Evolutionary conservation across 2,797 vertebrate species (phyloP).

Genomic region (Trichosurus vulpecula): DNA sequence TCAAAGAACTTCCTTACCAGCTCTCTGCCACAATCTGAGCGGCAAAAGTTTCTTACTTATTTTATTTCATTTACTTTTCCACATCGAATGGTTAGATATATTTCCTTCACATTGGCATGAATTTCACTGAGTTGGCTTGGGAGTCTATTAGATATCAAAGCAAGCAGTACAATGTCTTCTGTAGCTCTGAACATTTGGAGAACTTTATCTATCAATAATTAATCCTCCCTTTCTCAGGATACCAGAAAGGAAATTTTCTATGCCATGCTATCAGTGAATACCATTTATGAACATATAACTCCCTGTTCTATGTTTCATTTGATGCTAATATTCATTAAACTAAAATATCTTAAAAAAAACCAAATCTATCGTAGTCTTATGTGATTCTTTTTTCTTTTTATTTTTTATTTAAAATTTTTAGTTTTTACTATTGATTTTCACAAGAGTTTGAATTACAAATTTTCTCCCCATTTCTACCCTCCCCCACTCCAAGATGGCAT

Average conservation of each 20-base stretch:
- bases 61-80: neutral
- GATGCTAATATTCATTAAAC: neutral
- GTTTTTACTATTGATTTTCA: no score
- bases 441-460: no score
- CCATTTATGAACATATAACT: neutral
- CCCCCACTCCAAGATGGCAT: no score
- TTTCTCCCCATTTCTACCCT: no score
- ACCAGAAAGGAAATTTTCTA: neutral
- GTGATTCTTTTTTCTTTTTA: neutral
- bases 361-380: neutral
- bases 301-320: neutral
- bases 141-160: neutral
- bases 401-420: no score
- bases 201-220: neutral
- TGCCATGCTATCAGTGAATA: neutral
- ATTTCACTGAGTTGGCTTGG: neutral
- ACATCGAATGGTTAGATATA: neutral
- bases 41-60: neutral
- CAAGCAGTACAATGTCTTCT: neutral
- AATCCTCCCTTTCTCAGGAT: neutral
- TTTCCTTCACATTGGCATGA: neutral
- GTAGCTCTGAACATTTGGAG: neutral
- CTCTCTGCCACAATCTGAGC: neutral
- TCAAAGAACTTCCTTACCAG: neutral
- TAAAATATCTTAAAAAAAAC: neutral